Evolutionary conservation across 2,888 invertebrate species (phyloP).

Genomic region (Cheilosia impressa): DNA sequence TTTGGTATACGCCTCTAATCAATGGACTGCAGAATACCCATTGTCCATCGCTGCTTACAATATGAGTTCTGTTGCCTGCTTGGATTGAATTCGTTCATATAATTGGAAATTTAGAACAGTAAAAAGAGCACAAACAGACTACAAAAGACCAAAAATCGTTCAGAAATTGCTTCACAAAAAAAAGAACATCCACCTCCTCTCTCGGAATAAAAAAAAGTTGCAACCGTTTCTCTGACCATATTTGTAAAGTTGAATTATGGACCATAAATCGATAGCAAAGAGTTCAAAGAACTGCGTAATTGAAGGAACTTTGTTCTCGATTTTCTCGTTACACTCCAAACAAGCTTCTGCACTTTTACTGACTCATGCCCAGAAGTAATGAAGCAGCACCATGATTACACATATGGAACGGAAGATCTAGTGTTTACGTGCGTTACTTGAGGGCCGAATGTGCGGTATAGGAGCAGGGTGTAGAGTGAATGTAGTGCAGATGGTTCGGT

Average conservation of each 20-base stretch:
- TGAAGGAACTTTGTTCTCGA: slow-evolving; percentile 48
- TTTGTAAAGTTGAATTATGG: slow-evolving; percentile 68
- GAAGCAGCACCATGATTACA: slow-evolving; percentile 49
- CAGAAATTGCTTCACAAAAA: slow-evolving; percentile 50
- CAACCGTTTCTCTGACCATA: slow-evolving; percentile 52
- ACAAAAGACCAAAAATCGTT: slow-evolving; percentile 29
- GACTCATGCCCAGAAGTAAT: slow-evolving; percentile 2
- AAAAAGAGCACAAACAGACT: not conserved
- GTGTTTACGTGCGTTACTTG: slow-evolving; percentile 67
- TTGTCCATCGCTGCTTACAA: not conserved
- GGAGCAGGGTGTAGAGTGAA: not conserved
- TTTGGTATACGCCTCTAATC: not conserved
- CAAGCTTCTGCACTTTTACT: slow-evolving; percentile 63
- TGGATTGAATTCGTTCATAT: slow-evolving; percentile 12
- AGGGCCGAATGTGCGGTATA: slow-evolving; percentile 22
- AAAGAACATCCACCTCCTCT: not conserved
- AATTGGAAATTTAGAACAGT: slow-evolving; percentile 30
- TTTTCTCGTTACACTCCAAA: slow-evolving; percentile 14
- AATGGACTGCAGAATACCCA: not conserved
- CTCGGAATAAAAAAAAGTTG: slow-evolving; percentile 34
- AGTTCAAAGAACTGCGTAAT: slow-evolving; percentile 70
- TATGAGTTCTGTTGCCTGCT: not conserved
- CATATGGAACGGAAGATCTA: slow-evolving; percentile 55
- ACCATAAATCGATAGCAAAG: slow-evolving; percentile 64
- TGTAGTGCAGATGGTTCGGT: slow-evolving; percentile 13